Base-by-base conservation (phyloP, 1,140 invertebrate species). In the Nymphalis io region DNA sequence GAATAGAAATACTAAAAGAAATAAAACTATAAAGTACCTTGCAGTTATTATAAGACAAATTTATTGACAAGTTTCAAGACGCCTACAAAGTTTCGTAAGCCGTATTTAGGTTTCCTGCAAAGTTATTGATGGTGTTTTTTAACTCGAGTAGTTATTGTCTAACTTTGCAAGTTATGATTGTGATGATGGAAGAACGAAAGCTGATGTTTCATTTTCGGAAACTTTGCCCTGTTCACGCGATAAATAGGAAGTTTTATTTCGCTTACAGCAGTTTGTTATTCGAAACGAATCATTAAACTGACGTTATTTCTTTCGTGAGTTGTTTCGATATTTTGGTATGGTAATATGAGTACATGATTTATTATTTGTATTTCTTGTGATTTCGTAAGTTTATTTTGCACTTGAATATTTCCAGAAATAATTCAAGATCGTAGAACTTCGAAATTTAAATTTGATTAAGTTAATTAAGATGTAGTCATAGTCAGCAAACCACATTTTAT, bases 111-210 rank as follows among this genome's bases (percentile, higher is more conserved):
- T 58, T 40, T 42, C 57, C 68, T 57, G 57, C 60, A 23, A 61
- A 74, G 51, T 70, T 73, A 69, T 66, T 62, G 67, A 60, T 68
- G 58, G 60, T 38, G 72, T 70, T 74, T 79, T 79, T 67, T 69
- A 68, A 73, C 64, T 74, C 73, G 53, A 63, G 63, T 70, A 78
- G 73, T 78, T 75, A 73, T 75, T 78, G 71, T 57, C 60, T 40
- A 77, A 79, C 53, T 79, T 79, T 51, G 57, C 42, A 70, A 71
- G 68, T 73, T 77, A 75, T 69, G 69, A 71, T 66, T 51, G 61
- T 51, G 74, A 79, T 76, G 72, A 74, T 46, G 60, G 60, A 21
- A 46, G 53, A 72, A 57, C 70, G 58, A 73, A 71, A 62, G 72
- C 64, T 73, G 68, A 73, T 74, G 70, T 72, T 74, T 72, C 61